These are phyloP conservation scores for Altica lythri DNA, from an alignment of 2,888 invertebrate genomes.

Conservation along the genomic window DNA sequence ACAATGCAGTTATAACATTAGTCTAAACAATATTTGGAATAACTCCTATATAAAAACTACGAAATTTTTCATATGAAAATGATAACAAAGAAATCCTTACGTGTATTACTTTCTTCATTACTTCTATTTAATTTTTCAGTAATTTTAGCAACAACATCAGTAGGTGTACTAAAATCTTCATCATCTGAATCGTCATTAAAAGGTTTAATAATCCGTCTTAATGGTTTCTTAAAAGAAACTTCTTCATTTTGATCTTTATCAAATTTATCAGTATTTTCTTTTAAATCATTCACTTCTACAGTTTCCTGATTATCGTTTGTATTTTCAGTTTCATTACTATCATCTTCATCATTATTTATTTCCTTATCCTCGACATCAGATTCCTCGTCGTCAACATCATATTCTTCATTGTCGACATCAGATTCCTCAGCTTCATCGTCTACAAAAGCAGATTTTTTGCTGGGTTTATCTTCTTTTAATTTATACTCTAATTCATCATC, in stretches of 20 bases:
- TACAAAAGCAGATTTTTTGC: constrained; percentile 48
- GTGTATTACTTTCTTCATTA: constrained; percentile 22
- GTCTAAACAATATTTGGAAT: too few species aligned
- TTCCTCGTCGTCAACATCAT: constrained; percentile 35
- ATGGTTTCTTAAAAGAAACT: constrained; percentile 37
- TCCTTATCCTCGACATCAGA: constrained; percentile 31
- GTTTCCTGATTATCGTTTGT: constrained; percentile 25
- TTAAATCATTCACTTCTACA: too few species aligned
- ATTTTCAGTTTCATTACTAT: constrained; percentile 34
- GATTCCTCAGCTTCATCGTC: constrained; percentile 51
- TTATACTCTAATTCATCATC: too few species aligned
- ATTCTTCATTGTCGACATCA: constrained; percentile 40
- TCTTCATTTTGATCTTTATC: constrained; percentile 29
- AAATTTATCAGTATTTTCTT: constrained; percentile 32
- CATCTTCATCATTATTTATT: constrained; percentile 23
- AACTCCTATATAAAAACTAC: too few species aligned
- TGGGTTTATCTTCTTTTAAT: constrained; percentile 51
- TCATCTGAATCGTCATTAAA: constrained; percentile 51
- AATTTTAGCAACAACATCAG: constrained; percentile 13
- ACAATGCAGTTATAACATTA: too few species aligned
- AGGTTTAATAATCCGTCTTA: constrained; percentile 49
- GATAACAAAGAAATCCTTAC: too few species aligned
- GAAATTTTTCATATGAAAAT: too few species aligned
- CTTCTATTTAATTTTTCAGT: constrained; percentile 19
- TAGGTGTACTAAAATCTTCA: constrained; percentile 29